Evolutionary conservation across 2,888 invertebrate species (phyloP), one percentile per base, ranked within the genome.

Genomic region (Dorcus parallelipipedus): DNA sequence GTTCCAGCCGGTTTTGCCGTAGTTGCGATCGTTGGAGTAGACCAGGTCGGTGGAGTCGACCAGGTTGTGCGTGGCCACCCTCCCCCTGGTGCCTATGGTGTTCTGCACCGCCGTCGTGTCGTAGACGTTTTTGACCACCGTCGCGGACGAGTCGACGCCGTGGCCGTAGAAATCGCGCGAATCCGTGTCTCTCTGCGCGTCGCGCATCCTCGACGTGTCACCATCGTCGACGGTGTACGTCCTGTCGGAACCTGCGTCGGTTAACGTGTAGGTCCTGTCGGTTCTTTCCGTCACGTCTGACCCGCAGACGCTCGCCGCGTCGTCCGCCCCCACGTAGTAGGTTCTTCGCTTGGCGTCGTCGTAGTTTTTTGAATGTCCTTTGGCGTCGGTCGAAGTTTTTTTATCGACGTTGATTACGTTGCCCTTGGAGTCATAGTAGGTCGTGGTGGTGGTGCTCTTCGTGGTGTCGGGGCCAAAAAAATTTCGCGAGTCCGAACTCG

Each of bases 21-120:
- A 77, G 56, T 71, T 75, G 49, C 76, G 67, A 52, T 78, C 76
- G 64, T 77, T 75, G 41, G 77, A 76, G 65, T 72, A 77, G 49
- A 77, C 64, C 26, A 75, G 63, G 65, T 78, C 75, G 38, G 69
- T 76, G n/a, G 69, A 66, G 69, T 82, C 81, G 23, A 52, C 38
- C n/a, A 73, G 76, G 56, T 80, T 71, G 66, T 82, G 81, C 69
- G 80, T 78, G 66, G 82, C 78, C 65, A 84, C 80, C 45, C 75
- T 80, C 4, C 79, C 79, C 62, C 57, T 70, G n/a, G 73, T 72
- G 42, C 76, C 76, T 41, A 77, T 78, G 10, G 76, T 76, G 56
- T 76, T 78, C 65, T 78, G 77, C 9, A 73, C 68, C 38, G 78
- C 76, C 42, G 64, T 73, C 9, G 75, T 71, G 54, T 77, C 77